phyloP scores from a whole-genome alignment of 2,797 vertebrate genomes.

The Momotus momota region DNA sequence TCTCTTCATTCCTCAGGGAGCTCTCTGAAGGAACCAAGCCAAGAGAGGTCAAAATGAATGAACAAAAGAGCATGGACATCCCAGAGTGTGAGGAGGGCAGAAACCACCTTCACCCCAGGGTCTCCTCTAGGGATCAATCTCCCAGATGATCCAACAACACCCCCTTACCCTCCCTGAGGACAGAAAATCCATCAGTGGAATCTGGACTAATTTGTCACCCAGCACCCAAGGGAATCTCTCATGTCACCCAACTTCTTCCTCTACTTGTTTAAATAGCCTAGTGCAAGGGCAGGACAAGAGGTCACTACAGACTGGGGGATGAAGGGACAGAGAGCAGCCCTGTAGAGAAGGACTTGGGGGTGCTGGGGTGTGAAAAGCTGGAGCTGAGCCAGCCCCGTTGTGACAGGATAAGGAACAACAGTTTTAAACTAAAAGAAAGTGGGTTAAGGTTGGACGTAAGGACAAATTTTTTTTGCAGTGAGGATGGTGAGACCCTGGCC shows the following conservation, averaged over 20 bases:
- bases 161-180: neutral
- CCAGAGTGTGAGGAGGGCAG: neutral
- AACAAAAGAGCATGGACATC: neutral
- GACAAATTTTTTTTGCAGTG: rapidly evolving
- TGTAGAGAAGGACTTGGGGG: neutral
- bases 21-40: neutral
- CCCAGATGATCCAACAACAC: rapidly evolving
- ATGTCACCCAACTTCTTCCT: neutral
- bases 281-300: neutral
- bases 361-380: too few species aligned
- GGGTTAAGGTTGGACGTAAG: neutral
- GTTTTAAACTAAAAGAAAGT: neutral
- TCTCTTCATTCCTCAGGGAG: neutral
- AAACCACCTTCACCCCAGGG: neutral
- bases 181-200: neutral
- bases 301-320: neutral
- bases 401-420: neutral
- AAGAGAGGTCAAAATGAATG: neutral
- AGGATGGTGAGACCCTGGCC: neutral
- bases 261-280: neutral
- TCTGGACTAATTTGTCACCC: neutral
- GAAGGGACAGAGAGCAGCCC: neutral
- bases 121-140: neutral
- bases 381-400: neutral
- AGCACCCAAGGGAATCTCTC: neutral